A percentile compares a stretch with the other conserved stretches of the same genome.
phyloP scores from a whole-genome alignment of 1,140 invertebrate species.

The Drosophila tani region DNA sequence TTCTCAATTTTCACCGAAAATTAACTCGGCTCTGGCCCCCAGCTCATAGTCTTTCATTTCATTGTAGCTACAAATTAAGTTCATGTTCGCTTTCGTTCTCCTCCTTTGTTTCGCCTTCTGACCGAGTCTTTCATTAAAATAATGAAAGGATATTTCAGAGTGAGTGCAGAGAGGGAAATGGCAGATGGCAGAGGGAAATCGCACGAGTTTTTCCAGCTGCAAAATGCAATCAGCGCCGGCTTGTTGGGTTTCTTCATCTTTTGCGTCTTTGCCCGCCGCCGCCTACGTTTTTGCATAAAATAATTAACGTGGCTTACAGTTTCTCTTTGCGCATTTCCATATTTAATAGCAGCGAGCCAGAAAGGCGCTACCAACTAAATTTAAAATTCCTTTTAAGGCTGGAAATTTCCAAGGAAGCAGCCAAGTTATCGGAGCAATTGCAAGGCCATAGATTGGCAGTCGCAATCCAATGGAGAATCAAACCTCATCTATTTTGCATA shows the following conservation, averaged over 20 bases:
- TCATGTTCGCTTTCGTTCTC: constrained; percentile 37
- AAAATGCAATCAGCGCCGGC: constrained; percentile 71
- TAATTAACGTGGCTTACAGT: constrained; percentile 74
- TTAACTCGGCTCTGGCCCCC: constrained; percentile 17
- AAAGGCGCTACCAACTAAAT: constrained; percentile 19
- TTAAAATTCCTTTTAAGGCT: constrained; percentile 16
- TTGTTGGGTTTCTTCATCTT: constrained; percentile 59
- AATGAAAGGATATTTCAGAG: constrained; percentile 66
- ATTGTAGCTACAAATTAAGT: constrained; percentile 64
- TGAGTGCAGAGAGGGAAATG: constrained; percentile 13
- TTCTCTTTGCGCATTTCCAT: constrained; percentile 63
- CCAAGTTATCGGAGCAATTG: constrained; percentile 10
- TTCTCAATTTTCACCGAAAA: constrained; percentile 33
- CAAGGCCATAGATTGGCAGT: constrained; percentile 36
- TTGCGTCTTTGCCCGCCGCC: not conserved
- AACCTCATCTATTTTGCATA: constrained; percentile 49
- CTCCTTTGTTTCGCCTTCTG: constrained; percentile 23
- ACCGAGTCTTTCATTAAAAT: constrained; percentile 70
- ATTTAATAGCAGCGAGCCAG: constrained; percentile 54
- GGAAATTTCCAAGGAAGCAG: not conserved
- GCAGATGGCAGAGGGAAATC: constrained; percentile 10
- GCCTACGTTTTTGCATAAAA: constrained; percentile 62
- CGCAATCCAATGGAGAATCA: constrained; percentile 26
- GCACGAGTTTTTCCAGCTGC: constrained; percentile 43
- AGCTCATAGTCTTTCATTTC: constrained; percentile 2